phyloP scores from a whole-genome alignment of 2,113 vertebrate genomes.

The Onychorhynchus coronatus region DNA sequence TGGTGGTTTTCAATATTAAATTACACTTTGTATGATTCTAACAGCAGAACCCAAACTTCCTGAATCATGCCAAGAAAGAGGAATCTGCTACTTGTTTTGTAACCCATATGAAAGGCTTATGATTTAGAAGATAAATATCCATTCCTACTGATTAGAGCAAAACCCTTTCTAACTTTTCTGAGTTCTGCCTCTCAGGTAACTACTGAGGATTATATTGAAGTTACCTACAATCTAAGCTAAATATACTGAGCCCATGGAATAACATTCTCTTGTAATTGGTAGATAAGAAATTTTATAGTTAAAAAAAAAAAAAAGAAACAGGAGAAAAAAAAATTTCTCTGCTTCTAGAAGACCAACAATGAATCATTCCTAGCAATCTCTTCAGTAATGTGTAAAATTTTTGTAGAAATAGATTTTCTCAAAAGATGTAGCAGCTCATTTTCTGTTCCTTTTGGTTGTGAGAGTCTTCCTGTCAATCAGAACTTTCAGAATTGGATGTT shows the following conservation, averaged over 20 bases:
- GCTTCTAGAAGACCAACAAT: neutral
- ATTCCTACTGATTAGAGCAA: neutral
- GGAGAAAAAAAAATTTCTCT: neutral
- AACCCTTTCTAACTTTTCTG: neutral
- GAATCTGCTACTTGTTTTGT: neutral
- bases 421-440: constrained; percentile 4
- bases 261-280: neutral
- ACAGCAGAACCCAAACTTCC: neutral
- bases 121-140: neutral
- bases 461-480: neutral
- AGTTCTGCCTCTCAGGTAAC: neutral
- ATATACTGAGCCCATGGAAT: neutral
- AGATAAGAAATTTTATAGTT: neutral
- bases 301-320: neutral
- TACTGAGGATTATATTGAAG: neutral
- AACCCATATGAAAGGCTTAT: neutral
- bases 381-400: neutral
- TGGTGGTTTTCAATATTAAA: neutral
- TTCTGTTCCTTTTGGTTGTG: constrained; percentile 29
- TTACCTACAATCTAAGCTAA: neutral
- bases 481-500: constrained; percentile 41
- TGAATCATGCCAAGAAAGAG: neutral
- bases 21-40: neutral
- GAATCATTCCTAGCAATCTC: neutral
- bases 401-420: constrained; percentile 1